Base-by-base conservation (phyloP, 2,888 invertebrate species). In the Ditylenchus weischeri region DNA sequence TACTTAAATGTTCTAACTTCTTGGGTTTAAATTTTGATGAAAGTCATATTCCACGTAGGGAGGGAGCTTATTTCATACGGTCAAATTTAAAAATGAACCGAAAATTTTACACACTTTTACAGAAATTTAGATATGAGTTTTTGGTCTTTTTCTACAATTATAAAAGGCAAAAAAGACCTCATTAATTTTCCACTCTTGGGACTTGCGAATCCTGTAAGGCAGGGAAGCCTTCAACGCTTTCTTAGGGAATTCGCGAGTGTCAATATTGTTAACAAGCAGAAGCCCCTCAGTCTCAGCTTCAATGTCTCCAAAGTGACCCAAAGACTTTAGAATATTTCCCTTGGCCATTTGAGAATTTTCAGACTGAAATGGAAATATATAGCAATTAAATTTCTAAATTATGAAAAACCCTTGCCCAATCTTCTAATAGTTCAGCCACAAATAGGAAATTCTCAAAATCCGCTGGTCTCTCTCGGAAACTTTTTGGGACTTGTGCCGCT, bases 271-370 rank as follows among this genome's bases (percentile, higher is more conserved):
- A 83, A 91, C 90, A 47, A 89, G 86, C 64, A 95, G 86, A 79
- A 94, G 89, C 11, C 90, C 91, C 78, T 87, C 87, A 0, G 90
- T 89, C 85, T 94, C 92, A 0, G 89, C 87, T 68, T 88, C 87
- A 77, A 93, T 86, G 76, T 91, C 88, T 1, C 90, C 91, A 48
- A 88, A 87, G 70, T 88, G 86, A 0, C 94, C 94, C 58, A 94
- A 86, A 62, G 88, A 78, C 88, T 86, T 21, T 88, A 78, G 69
- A 69, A 93, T 86, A 70, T 86, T 86, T 0, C 79, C 79, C 15
- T 72, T 70, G 1, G 89, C 89, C 85, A 87, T 88, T 69, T 86
- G 84, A 0, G 88, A 87, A 71, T 88, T 87, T 59, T 84, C 84
- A 57, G 75, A 75, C 90, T 91, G 91, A 6, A 87, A 86, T 18